Base-by-base conservation (phyloP, 2,888 invertebrate genomes). In the Scaptomyza cyrtandrae region DNA sequence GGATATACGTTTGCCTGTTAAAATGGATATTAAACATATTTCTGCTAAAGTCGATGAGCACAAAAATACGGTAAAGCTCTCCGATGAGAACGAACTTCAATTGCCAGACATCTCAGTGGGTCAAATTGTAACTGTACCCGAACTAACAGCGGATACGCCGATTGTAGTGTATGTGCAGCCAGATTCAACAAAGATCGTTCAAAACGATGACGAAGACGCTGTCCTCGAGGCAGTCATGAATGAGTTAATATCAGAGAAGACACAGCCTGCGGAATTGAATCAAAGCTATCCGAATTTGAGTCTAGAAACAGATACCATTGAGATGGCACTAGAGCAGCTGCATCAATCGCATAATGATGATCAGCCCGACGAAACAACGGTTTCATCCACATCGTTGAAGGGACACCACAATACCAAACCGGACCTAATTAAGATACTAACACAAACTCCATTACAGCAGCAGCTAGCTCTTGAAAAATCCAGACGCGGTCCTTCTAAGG, bases 151-250 rank as follows among this genome's bases (percentile, higher is more conserved):
- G n/a, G 14, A 33, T 11, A 9, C 57, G 6, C 14, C 55, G 4
- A 39, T 31, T 49, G 55, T 82, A 2, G 57, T 83, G 55, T 83
- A 78, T 50, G 83, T 73, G 0, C 73, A 75, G 31, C 86, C 86
- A 5, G 86, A 83, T 43, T 86, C 83, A 6, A 85, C 86, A 1
- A 78, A 85, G 39, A 11, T 72, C 16, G 86, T 80, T 37, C 67
- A 80, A 14, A 66, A 14, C 14, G 83, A 82, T 3, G 64, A 71
- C 24, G 85, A 74, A 9, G 85, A 71, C n/a, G 46, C 37, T 14
- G 49, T 49, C 1, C 44, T 71, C 6, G 71, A 68, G 48, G 48
- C 54, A n/a, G 60, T 52, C 3, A 62, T 78, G 37, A 55, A 60
- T 19, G 35, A 55, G 6, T 14, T 67, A 6, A 55, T 44, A 5